Evolutionary conservation across 2,888 invertebrate genomes (phyloP).

Genomic region (Dynastes hyllus): DNA sequence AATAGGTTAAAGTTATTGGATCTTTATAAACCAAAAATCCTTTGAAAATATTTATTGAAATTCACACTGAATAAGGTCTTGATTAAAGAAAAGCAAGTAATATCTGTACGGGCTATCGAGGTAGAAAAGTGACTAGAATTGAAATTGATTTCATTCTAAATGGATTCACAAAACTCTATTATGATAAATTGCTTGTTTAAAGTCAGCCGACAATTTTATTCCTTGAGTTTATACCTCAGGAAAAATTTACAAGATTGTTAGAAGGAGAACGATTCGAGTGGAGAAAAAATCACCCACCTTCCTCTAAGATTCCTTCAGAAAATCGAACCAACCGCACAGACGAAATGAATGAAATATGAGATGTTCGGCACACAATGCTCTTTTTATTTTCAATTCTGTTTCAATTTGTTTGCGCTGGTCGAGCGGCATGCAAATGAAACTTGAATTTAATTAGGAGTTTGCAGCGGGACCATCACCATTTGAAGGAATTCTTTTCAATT

Average conservation of each 20-base stretch:
- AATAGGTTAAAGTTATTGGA: too few relatives aligned
- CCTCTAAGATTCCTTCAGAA: conserved; percentile 6
- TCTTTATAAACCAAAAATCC: too few relatives aligned
- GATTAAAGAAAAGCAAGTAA: too few relatives aligned
- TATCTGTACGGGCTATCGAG: too few relatives aligned
- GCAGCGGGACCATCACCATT: conserved; percentile 26
- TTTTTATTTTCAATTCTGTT: conserved; percentile 42
- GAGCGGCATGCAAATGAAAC: conserved; percentile 37
- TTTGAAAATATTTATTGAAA: too few relatives aligned
- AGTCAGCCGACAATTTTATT: background rate
- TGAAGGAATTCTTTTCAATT: conserved; percentile 26
- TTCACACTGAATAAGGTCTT: too few relatives aligned
- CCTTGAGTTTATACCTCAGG: background rate
- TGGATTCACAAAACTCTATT: background rate
- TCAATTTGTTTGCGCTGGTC: conserved; percentile 36
- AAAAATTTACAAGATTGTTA: conserved; percentile 25
- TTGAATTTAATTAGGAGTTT: conserved; percentile 39
- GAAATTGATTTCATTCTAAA: background rate
- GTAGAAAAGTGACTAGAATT: too few relatives aligned
- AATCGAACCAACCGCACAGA: conserved; percentile 2
- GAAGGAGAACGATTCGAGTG: background rate
- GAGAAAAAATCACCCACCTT: background rate
- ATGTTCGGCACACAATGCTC: conserved; percentile 24
- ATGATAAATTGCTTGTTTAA: background rate
- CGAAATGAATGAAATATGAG: conserved; percentile 39